Percentiles rank a stretch among this genome's conserved stretches.
phyloP scores from a whole-genome alignment of 2,888 invertebrate species.

The Cheilosia variabilis region DNA sequence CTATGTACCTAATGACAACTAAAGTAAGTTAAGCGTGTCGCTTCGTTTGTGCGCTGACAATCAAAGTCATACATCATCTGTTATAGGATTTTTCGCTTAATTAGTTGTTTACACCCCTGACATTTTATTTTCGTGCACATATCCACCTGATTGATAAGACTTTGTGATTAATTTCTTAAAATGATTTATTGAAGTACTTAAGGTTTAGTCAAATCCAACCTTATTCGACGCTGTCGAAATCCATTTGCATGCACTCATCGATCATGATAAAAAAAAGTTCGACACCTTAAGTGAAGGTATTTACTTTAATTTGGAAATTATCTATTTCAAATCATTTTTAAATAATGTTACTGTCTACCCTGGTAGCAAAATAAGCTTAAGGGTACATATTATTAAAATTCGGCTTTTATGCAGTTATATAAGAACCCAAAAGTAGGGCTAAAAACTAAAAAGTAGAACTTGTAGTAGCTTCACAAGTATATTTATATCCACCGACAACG shows the following conservation, averaged over 20 bases:
- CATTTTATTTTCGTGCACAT: slow-evolving; percentile 31
- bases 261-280: slow-evolving; percentile 5
- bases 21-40: slow-evolving; percentile 19
- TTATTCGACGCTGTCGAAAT: slow-evolving; percentile 22
- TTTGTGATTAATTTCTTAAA: slow-evolving; percentile 3
- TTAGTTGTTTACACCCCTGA: slow-evolving; percentile 14
- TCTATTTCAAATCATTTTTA: not conserved
- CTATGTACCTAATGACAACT: not conserved
- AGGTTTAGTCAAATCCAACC: slow-evolving; percentile 22
- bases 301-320: not conserved
- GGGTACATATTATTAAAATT: no score
- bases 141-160: slow-evolving; percentile 21
- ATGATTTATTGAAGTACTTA: slow-evolving; percentile 40
- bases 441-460: no score
- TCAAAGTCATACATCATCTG: slow-evolving; percentile 41
- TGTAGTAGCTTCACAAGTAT: no score
- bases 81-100: slow-evolving; percentile 9
- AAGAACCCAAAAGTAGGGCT: no score
- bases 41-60: slow-evolving; percentile 22
- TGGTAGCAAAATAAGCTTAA: no score
- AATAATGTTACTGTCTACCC: no score
- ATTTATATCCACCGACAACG: no score
- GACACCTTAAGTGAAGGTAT: slow-evolving; percentile 22
- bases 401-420: no score
- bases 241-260: slow-evolving; percentile 50